Percentiles rank a stretch among this genome's conserved stretches.
Conservation (phyloP, 2,797 vertebrate genomes). For the Epinephelus malabaricus region DNA sequence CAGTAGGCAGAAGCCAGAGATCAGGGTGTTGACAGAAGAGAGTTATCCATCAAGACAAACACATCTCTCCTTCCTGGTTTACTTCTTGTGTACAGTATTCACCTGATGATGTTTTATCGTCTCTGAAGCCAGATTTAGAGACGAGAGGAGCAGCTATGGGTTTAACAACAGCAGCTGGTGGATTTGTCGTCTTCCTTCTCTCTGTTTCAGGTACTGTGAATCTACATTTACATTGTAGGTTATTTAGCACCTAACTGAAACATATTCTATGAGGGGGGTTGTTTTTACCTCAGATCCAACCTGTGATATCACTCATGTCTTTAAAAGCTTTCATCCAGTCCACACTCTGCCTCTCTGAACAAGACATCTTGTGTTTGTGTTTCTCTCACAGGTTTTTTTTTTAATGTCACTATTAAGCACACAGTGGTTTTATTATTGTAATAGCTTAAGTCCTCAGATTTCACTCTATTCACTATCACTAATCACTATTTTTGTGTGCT, state of each 20-base stretch:
- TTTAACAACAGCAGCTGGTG: neutral
- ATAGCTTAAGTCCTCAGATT: no score
- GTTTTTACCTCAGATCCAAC: neutral
- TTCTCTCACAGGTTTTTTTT: no score
- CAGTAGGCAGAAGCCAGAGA: no score
- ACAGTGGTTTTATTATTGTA: no score
- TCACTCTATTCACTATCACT: no score
- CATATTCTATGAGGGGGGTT: neutral
- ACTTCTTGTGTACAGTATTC: neutral
- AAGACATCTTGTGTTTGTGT: no score
- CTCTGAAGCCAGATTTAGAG: neutral
- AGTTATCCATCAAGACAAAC: neutral
- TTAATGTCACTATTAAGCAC: no score
- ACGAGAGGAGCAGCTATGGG: neutral
- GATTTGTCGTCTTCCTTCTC: neutral
- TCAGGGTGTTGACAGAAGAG: neutral
- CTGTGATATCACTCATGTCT: neutral
- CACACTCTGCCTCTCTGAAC: no score
- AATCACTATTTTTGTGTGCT: no score
- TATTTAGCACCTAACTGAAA: neutral
- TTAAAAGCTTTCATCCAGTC: no score
- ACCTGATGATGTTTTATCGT: neutral
- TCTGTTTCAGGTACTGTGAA: neutral
- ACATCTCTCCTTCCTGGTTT: neutral
- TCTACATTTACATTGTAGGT: neutral